Evolutionary conservation across 2,113 vertebrate genomes (phyloP), one percentile per base, ranked within the genome.

Genomic region (Poeciliopsis retropinna): DNA sequence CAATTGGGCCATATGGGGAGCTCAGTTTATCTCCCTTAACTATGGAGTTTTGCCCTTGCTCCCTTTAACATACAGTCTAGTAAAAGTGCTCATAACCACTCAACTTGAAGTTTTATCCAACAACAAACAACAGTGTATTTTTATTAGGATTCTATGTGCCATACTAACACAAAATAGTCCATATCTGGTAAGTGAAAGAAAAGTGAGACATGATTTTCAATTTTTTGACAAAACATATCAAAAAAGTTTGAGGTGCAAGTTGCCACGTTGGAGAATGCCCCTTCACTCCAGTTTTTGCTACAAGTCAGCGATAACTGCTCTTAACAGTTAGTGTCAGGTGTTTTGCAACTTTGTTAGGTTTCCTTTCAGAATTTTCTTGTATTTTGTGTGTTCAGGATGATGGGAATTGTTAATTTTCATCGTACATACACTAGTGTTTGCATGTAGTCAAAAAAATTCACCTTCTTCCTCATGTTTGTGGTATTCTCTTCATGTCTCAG

Each of bases 31-130:
- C 51, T 57, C 78, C 75, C 85, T 70, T 39, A 90, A 91, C 75
- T 81, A 80, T 86, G 80, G 73, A 82, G 88, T 87, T 78, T 88
- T 89, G 85, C 83, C 86, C 90, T 93, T 92, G 87, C 78, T 80
- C 60, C 74, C 82, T 77, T 81, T 39, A 83, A 83, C 67, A 76
- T 82, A 75, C 76, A 79, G 9, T n/a, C 22, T 57, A 22, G 8
- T 25, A 25, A n/a, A 57, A 57, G 22, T 57, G n/a, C 10, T 57
- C 25, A n/a, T n/a, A n/a, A 0, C 51, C 51, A 9, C 25, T 57
- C 8, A 57, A 57, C 51, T 57, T 57, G 4, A 3, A 25, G 2
- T 57, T 57, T 57, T 57, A 10, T 57, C 8, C 25, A 57, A 57
- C 22, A 19, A 57, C 25, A 57, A 57, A 57, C 51, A 10, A 9